Base-by-base conservation (phyloP, 2,797 vertebrate genomes). In the Esox lucius region DNA sequence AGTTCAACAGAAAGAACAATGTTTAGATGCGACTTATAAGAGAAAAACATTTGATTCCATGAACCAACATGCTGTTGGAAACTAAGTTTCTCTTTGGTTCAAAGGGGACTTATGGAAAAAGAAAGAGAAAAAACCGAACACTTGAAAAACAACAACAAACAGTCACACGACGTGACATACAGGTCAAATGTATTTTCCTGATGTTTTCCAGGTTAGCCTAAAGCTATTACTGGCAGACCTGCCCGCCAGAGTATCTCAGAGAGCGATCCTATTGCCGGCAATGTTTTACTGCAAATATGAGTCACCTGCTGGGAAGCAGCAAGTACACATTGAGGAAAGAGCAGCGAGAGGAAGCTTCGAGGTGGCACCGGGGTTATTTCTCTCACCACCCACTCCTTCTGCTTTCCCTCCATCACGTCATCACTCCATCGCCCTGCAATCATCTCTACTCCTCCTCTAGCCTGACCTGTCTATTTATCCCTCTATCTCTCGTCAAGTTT, bases 91-190 rank as follows among this genome's bases (percentile, higher is more conserved):
- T 65, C 62, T 61, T 61, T 61, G 56, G 56, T 61, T 61, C 62
- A 65, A 65, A 42, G 12, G 67, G 42, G 12, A 24, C 12, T 5
- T 13, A 48, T 46, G 42, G 39, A 68, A 6, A 68, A 53, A 77
- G 74, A 72, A 66, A 70, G 33, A 78, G 83, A 70, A 82, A 83
- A 81, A 87, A 84, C 84, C 84, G 75, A 80, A 84, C 83, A 78
- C 89, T 64, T 78, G 82, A 46, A 87, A 81, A 17, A 82, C 66
- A 79, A 85, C 80, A 13, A 35, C 83, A 87, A 88, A 90, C 42
- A 9, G 9, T 13, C 46, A 87, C 78, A 88, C 89, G 90, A 89
- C 84, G 87, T 87, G 88, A 92, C 88, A 89, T 61, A 65, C 49
- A 81, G 83, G 28, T 85, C 76, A 80, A 79, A 87, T 84, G 87